These are phyloP conservation scores for Pelusios castaneus DNA, from an alignment of 2,113 vertebrate genomes.

Conservation along the genomic window DNA sequence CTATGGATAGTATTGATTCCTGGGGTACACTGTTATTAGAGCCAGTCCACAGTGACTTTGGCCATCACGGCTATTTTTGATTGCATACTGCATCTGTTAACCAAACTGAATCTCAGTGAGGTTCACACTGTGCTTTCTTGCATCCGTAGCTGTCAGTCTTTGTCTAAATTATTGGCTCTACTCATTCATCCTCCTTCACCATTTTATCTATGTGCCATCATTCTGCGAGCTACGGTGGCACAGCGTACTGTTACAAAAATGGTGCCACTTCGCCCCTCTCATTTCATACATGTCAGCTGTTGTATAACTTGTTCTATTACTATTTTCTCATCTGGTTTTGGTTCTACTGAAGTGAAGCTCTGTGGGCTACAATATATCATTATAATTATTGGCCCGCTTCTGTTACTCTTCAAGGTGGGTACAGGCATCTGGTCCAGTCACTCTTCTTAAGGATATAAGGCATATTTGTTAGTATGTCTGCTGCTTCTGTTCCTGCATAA, in stretches of 20 bases:
- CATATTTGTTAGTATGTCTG: not conserved
- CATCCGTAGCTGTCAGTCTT: not conserved
- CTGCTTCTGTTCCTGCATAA: not conserved
- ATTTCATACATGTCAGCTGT: not conserved
- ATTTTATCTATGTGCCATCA: not conserved
- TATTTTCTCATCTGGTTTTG: not conserved
- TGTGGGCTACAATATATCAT: not conserved
- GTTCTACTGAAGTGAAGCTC: not conserved
- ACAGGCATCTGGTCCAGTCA: not conserved
- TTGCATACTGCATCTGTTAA: not conserved
- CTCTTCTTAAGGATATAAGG: not conserved
- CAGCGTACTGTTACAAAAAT: accelerated
- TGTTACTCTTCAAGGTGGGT: not conserved
- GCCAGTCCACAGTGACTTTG: not conserved
- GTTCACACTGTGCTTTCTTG: not conserved
- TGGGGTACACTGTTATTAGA: not conserved
- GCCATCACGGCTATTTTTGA: not conserved
- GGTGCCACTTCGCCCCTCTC: not conserved
- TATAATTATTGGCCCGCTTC: not conserved
- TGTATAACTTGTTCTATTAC: not conserved
- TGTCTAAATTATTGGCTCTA: not conserved
- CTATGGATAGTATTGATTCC: not conserved
- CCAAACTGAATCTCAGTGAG: not conserved
- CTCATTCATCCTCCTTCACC: not conserved
- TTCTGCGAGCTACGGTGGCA: not conserved